A percentile compares a stretch with the other conserved stretches of the same genome.
phyloP scores from a whole-genome alignment of 2,113 vertebrate genomes.

The Motacilla alba region DNA sequence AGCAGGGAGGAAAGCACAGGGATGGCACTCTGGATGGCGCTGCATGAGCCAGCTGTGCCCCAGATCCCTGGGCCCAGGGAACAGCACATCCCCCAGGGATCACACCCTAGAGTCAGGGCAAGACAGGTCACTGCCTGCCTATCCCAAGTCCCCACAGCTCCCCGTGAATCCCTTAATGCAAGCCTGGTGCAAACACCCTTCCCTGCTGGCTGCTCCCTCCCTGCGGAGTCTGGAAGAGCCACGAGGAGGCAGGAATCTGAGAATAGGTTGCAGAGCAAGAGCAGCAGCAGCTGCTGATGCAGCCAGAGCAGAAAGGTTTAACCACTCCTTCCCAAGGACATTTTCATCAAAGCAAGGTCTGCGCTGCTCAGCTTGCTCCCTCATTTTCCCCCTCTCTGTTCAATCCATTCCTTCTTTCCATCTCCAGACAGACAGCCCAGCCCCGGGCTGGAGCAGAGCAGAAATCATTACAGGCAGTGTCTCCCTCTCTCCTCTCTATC shows the following conservation, averaged over 20 bases:
- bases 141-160: not conserved
- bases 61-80: not conserved
- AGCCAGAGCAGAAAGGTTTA: not conserved
- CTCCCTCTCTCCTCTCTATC: not conserved
- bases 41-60: not conserved
- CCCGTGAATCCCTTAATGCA: not conserved
- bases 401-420: not conserved
- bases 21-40: not conserved
- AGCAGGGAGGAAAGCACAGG: rapidly evolving
- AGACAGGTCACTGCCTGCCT: not conserved
- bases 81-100: not conserved
- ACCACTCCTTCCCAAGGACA: not conserved
- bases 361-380: not conserved
- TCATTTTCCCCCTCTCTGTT: not conserved
- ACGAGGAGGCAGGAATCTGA: not conserved
- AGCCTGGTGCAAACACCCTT: not conserved
- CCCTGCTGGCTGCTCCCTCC: not conserved
- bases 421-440: not conserved
- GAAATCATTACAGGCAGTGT: not conserved
- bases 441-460: not conserved
- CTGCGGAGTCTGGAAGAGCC: not conserved
- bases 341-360: slow-evolving; percentile 21
- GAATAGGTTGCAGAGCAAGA: not conserved
- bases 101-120: not conserved
- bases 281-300: not conserved